Evolutionary conservation across 2,113 vertebrate genomes (phyloP).

Genomic region (Hydrolagus affinis): DNA sequence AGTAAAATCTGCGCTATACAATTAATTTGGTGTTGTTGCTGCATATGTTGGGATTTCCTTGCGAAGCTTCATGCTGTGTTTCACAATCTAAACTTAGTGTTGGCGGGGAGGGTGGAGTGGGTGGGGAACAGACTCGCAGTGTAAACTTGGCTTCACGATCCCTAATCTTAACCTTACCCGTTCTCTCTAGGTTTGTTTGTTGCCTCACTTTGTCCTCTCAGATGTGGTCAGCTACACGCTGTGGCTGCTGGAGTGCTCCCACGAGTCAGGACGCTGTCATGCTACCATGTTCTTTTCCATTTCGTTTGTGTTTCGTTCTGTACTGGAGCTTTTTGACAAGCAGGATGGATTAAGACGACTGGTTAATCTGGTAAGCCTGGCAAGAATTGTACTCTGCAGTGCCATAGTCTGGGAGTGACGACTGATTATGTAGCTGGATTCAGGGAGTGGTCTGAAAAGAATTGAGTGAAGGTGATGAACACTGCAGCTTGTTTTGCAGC

Average conservation of each 20-base stretch:
- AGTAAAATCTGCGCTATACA: too few species aligned
- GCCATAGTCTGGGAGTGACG: neutral
- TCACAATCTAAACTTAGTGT: too few species aligned
- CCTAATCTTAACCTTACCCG: neutral
- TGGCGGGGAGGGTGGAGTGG: too few species aligned
- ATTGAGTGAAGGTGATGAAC: neutral
- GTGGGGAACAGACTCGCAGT: too few species aligned
- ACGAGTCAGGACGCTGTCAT: slow-evolving; percentile 95
- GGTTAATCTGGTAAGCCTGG: slow-evolving; percentile 79
- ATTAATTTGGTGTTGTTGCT: too few species aligned
- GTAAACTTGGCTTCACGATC: too few species aligned
- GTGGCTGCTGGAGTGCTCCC: slow-evolving; percentile 96
- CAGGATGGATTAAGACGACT: slow-evolving; percentile 92
- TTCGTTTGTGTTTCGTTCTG: slow-evolving; percentile 92
- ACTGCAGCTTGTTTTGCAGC: too few species aligned
- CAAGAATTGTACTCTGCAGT: neutral
- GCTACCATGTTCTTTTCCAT: slow-evolving; percentile 99
- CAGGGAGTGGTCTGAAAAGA: neutral
- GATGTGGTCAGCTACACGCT: slow-evolving; percentile 93
- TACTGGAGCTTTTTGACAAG: slow-evolving; percentile 90
- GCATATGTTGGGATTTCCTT: too few species aligned
- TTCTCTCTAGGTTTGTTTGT: slow-evolving; percentile 79
- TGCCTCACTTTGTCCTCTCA: slow-evolving; percentile 81
- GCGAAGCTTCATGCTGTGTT: too few species aligned
- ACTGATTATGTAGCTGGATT: neutral